These are phyloP conservation scores for Phalacrocorax aristotelis DNA, from an alignment of 2,113 vertebrate species.

Conservation along the genomic window DNA sequence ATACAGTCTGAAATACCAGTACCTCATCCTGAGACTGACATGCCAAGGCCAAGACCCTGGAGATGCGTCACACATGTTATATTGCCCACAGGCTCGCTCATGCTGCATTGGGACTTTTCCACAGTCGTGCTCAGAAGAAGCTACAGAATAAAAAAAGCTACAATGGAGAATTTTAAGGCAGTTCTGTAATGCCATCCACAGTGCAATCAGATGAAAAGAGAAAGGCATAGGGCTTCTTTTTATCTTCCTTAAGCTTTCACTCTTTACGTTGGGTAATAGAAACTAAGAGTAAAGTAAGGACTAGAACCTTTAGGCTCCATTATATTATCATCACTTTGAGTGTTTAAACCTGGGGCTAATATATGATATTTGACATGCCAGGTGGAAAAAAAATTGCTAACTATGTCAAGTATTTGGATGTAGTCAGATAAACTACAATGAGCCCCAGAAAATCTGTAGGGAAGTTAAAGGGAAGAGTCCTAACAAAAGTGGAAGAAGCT, in stretches of 20 bases:
- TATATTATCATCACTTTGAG: background rate
- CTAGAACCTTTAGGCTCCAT: background rate
- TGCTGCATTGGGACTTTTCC: constrained; percentile 69
- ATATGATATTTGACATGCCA: background rate
- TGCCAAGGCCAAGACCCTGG: constrained; percentile 95
- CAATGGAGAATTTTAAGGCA: background rate
- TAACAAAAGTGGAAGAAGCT: background rate
- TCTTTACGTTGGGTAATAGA: background rate
- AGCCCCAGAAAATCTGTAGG: background rate
- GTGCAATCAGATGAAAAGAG: background rate
- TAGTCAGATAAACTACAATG: background rate
- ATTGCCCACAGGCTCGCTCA: constrained; percentile 80
- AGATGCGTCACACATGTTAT: constrained; percentile 80
- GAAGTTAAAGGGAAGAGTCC: background rate
- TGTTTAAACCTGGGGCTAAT: background rate
- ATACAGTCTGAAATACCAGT: background rate
- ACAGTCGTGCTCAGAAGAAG: constrained; percentile 66
- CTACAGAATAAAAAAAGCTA: constrained; percentile 11
- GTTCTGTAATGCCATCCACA: background rate
- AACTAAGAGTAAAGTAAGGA: background rate
- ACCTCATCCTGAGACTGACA: constrained; percentile 88
- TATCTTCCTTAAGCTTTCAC: background rate
- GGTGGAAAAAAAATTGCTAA: background rate
- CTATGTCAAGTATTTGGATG: background rate
- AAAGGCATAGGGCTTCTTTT: background rate